These are phyloP conservation scores for Kradibia gibbosae DNA, from an alignment of 1,140 invertebrate species.

Conservation along the genomic window DNA sequence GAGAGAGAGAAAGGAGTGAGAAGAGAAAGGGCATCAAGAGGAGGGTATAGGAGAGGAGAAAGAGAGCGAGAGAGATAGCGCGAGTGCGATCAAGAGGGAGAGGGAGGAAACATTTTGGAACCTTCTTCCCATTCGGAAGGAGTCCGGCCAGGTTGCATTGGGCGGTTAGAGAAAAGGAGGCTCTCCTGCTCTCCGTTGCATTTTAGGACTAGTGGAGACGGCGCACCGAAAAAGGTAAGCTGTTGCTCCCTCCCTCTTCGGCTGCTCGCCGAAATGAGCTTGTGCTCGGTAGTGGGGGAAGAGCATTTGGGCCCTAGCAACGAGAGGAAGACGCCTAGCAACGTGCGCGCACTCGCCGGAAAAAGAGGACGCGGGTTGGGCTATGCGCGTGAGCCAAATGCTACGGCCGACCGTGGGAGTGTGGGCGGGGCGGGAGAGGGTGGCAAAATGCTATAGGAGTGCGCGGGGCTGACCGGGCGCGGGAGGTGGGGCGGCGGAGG, in stretches of 20 bases:
- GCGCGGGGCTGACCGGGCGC: neutral
- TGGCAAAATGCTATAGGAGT: too few species aligned
- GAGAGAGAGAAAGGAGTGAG: neutral
- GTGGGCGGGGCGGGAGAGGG: slow-evolving; percentile 60
- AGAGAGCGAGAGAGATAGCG: neutral
- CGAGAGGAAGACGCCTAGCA: slow-evolving; percentile 70
- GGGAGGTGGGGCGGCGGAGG: neutral
- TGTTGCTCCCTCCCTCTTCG: slow-evolving; percentile 26
- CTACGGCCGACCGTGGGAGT: slow-evolving; percentile 41
- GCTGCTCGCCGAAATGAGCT: slow-evolving; percentile 18
- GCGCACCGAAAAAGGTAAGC: slow-evolving; percentile 44
- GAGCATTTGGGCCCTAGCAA: slow-evolving; percentile 66
- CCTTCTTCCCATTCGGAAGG: slow-evolving; percentile 27
- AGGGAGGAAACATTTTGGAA: slow-evolving; percentile 24
- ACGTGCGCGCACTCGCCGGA: slow-evolving; percentile 52
- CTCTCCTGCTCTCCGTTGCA: slow-evolving; percentile 56
- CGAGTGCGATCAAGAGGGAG: slow-evolving; percentile 12
- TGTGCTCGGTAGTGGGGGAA: slow-evolving; percentile 30
- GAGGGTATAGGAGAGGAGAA: slow-evolving; percentile 30
- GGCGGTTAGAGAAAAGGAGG: slow-evolving; percentile 59
- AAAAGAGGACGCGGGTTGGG: slow-evolving; percentile 50
- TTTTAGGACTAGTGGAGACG: slow-evolving; percentile 68
- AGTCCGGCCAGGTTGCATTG: slow-evolving; percentile 52
- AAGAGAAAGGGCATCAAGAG: neutral
- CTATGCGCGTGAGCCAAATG: slow-evolving; percentile 28